Evolutionary conservation across 2,888 invertebrate genomes (phyloP), one percentile per base, ranked within the genome.

Genomic region (Hyppa rectilinea): DNA sequence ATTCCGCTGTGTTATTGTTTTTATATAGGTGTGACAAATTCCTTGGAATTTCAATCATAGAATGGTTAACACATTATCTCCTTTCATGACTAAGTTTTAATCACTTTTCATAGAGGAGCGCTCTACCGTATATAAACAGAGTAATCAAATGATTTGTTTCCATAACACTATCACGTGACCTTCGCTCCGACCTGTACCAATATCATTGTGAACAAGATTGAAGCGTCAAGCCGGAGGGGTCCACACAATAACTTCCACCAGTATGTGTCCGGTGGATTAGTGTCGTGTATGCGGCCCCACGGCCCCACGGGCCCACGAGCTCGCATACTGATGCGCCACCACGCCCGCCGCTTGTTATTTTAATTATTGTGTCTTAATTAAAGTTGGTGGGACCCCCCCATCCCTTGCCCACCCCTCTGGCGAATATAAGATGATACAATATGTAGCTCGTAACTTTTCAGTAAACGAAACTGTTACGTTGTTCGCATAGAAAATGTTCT

Each of bases 341-440:
- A 83, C 87, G 84, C 88, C 86, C 86, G 85, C 73, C 87, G 88
- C 92, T 91, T 92, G 92, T 93, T 92, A 92, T 92, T 94, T 94
- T 94, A 94, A 94, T 94, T 93, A 93, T 93, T 92, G 91, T 93
- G 91, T 92, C 93, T 93, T 93, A 91, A 94, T 94, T 93, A 92
- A 91, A 91, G 87, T 87, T 88, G 83, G 85, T 82, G 80, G 78
- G 75, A 80, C 64, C 71, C 12, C 47, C 68, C 71, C 70, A 52
- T 69, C 78, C 74, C 81, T 62, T 72, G 66, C 75, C 63, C 53
- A 62, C 64, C 64, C 64, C 65, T 47, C 73, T 69, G 59, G 60
- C 69, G 49, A 56, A 52, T 77, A 59, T 60, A 74, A 69, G 65
- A 69, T 75, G 50, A 67, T 65, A 67, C 49, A 62, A 49, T 59